phyloP scores from a whole-genome alignment of 2,888 invertebrate species.

The Trissonchulus latispiculum region DNA sequence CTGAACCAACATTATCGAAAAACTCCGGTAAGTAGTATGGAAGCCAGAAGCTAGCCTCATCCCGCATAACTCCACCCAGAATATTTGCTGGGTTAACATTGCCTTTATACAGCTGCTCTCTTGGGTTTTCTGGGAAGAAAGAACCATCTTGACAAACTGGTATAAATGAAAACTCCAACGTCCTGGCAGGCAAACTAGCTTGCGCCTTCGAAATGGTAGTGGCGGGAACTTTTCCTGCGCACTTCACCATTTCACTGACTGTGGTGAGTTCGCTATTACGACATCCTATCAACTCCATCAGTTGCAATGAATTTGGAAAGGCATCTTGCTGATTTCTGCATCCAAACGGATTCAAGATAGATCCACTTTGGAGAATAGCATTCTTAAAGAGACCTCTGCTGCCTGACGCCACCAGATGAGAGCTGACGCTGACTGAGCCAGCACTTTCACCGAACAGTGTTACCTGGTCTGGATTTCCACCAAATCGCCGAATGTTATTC shows the following conservation, averaged over 20 bases:
- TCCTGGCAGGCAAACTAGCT: constrained; percentile 39
- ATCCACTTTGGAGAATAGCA: too few relatives aligned
- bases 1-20: constrained; percentile 8
- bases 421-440: too few relatives aligned
- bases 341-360: too few relatives aligned
- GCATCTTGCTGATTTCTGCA: too few relatives aligned
- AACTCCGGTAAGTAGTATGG: constrained; percentile 39
- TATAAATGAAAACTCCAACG: constrained; percentile 69
- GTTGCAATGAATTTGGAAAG: too few relatives aligned
- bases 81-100: constrained; percentile 58
- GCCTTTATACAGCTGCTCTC: constrained; percentile 59
- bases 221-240: constrained; percentile 54
- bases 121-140: constrained; percentile 65
- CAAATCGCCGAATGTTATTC: too few relatives aligned
- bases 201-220: constrained; percentile 54
- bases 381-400: too few relatives aligned
- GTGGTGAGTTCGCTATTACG: too few relatives aligned
- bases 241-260: constrained; percentile 53
- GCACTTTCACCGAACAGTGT: too few relatives aligned
- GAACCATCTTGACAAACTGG: constrained; percentile 78
- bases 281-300: too few relatives aligned
- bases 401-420: too few relatives aligned
- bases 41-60: constrained; percentile 62
- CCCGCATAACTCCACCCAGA: constrained; percentile 78
- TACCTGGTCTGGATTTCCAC: too few relatives aligned